Conservation (phyloP, 2,797 vertebrate genomes). For the Picus viridis region DNA sequence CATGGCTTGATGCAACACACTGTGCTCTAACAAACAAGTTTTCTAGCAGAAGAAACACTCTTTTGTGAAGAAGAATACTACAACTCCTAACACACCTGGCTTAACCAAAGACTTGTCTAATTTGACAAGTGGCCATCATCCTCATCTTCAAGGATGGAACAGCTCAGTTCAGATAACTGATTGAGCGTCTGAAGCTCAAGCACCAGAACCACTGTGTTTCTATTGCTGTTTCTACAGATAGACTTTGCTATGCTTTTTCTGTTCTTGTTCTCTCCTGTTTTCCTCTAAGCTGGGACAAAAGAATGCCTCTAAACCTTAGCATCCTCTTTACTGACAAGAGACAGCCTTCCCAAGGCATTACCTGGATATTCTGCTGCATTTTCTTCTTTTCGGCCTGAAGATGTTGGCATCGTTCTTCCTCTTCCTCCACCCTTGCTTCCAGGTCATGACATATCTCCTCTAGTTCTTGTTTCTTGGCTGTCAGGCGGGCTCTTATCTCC, state of each 20-base stretch:
- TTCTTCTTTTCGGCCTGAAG: constrained; percentile 91
- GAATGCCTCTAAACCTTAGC: background rate
- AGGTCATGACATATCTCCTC: constrained; percentile 98
- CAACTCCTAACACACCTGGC: background rate
- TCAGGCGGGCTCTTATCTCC: constrained; percentile 93
- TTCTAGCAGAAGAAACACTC: background rate
- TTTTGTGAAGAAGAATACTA: background rate
- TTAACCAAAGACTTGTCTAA: background rate
- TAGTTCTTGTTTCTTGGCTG: constrained; percentile 95
- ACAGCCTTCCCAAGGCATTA: constrained; percentile 46
- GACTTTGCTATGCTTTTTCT: background rate
- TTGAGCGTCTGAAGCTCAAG: background rate
- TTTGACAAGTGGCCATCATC: background rate
- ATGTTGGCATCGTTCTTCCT: constrained; percentile 93
- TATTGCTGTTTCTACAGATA: background rate
- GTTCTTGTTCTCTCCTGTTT: rapidly evolving
- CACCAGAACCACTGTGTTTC: background rate
- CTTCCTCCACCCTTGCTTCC: constrained; percentile 95
- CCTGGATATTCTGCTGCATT: constrained; percentile 97
- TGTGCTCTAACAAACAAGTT: background rate
- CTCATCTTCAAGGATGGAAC: background rate
- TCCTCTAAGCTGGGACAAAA: background rate
- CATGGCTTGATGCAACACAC: background rate
- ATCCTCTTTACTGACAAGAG: background rate
- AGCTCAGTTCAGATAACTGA: background rate